Evolutionary conservation across 2,888 invertebrate species (phyloP), one percentile per base, ranked within the genome.

Genomic region (Heteromurus nitidus): DNA sequence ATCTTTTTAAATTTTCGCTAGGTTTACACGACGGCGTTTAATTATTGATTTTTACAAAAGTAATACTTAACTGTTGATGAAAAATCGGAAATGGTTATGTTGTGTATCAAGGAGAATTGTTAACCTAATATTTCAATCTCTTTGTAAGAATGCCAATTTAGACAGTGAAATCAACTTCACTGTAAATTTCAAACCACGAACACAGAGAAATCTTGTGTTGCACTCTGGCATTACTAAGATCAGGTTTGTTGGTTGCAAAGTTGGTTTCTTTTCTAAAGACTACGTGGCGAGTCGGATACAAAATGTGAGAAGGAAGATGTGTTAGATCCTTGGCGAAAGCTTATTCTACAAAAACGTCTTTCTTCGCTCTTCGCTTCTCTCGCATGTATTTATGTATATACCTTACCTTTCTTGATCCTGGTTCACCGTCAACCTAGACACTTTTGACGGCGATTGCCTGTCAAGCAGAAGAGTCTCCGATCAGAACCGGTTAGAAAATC

Each of bases 141-240:
- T 18, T 18, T 24, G 24, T 5, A 50, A 50, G n/a, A n/a, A n/a
- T n/a, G n/a, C n/a, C n/a, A n/a, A n/a, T n/a, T n/a, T n/a, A n/a
- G n/a, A n/a, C n/a, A n/a, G n/a, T n/a, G n/a, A n/a, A n/a, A n/a
- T n/a, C n/a, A 50, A 11, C 22, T 44, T 65, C 5, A 13, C 9
- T 42, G 2, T 36, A 47, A 47, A n/a, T 42, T 70, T 3, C 0
- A 42, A 7, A 50, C 1, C 20, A 1, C 7, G 50, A 50, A 28
- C 22, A 11, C 65, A 74, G 74, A 74, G 74, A 53, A 74, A 74
- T 53, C 74, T 74, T 65, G 64, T 36, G 74, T 31, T 53, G 11
- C 16, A 22, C 28, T 18, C 7, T 24, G 47, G 65, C 20, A 74
- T 31, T 50, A 74, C 36, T 3, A 18, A 24, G 3, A 30, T 18